phyloP scores from a whole-genome alignment of 2,888 invertebrate species.

The Mesorhabditis spiculigera region DNA sequence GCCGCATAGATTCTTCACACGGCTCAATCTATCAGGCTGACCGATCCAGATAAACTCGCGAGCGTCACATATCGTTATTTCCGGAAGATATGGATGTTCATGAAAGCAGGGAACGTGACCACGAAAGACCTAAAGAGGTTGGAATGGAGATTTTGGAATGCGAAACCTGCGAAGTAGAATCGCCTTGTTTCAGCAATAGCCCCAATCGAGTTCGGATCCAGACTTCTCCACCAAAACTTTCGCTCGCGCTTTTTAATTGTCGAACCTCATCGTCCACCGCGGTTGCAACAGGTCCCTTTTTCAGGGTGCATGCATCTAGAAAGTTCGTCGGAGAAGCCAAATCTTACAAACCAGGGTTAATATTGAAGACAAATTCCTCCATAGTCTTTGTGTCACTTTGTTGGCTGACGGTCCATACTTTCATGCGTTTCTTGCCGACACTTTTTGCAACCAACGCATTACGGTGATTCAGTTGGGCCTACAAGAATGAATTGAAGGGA shows the following conservation, averaged over 20 bases:
- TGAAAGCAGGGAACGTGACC: neutral
- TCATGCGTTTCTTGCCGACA: neutral
- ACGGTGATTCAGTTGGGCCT: neutral
- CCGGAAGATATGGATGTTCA: neutral
- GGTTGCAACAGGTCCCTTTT: neutral
- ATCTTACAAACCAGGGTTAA: neutral
- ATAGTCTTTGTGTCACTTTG: neutral
- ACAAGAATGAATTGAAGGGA: neutral
- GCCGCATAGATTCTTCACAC: neutral
- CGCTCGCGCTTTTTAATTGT: neutral
- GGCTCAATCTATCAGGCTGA: neutral
- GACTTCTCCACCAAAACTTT: neutral
- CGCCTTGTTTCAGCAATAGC: neutral
- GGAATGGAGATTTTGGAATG: neutral
- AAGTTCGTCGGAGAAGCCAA: neutral
- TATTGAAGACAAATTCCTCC: neutral
- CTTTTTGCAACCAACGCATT: neutral
- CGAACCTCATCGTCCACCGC: neutral
- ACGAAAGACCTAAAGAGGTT: neutral
- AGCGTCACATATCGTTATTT: neutral
- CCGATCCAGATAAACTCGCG: slow-evolving; percentile 2
- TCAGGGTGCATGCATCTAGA: neutral
- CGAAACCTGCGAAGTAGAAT: neutral
- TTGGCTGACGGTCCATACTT: slow-evolving; percentile 4
- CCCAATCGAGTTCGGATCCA: neutral